Conservation (phyloP, 2,888 invertebrate genomes). For the Tuberolachnus salignus region DNA sequence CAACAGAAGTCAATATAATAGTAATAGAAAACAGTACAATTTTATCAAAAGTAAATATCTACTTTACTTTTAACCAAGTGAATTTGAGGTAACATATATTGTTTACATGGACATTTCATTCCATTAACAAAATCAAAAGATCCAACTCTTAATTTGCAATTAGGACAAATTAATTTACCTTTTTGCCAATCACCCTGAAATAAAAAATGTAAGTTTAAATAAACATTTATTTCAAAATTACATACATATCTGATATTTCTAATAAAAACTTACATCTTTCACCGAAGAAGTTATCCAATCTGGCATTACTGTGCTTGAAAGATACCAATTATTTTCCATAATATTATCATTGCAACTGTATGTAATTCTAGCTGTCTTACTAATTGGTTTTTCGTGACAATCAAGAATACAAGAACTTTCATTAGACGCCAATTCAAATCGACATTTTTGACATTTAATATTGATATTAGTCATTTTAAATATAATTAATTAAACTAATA, state of each 20-base stretch:
- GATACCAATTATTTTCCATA: conserved; percentile 63
- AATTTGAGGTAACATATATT: conserved; percentile 67
- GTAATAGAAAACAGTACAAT: background rate
- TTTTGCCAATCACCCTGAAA: conserved; percentile 68
- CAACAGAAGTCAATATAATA: background rate
- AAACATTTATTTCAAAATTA: background rate
- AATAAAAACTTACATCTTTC: conserved; percentile 63
- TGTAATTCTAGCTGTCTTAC: conserved; percentile 55
- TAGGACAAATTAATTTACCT: conserved; percentile 71
- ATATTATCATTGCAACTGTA: conserved; percentile 58
- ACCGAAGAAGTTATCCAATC: conserved; percentile 67
- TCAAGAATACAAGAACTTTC: conserved; percentile 55
- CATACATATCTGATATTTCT: background rate
- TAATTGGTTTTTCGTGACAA: conserved; percentile 58
- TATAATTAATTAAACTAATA: background rate
- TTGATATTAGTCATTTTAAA: conserved; percentile 44
- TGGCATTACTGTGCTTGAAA: conserved; percentile 68
- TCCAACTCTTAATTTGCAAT: conserved; percentile 70
- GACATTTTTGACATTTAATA: conserved; percentile 60
- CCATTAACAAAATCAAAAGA: conserved; percentile 73
- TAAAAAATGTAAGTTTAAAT: conserved; percentile 20
- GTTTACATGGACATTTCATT: conserved; percentile 69
- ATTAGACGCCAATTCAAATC: conserved; percentile 57
- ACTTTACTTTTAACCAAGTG: conserved; percentile 71
- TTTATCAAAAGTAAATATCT: conserved; percentile 62